Conservation (phyloP, 2,888 invertebrate species). For the Therioaphis trifolii region DNA sequence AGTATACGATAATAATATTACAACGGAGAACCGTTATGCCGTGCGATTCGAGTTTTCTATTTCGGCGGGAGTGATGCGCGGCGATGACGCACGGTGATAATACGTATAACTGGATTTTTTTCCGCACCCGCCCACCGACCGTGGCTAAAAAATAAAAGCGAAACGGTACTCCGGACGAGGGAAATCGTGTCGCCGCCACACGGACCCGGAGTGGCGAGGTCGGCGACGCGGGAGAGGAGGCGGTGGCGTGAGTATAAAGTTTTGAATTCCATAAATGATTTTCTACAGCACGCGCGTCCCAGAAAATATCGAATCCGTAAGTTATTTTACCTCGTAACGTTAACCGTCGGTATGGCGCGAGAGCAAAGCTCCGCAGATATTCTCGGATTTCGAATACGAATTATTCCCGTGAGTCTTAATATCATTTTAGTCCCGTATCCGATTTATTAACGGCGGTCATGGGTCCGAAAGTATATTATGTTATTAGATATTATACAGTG, state of each 20-base stretch:
- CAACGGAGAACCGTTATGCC: constrained; percentile 41
- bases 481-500: no score
- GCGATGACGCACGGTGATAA: background rate
- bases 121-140: background rate
- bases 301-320: background rate
- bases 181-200: background rate
- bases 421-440: no score
- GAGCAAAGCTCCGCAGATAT: no score
- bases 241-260: no score
- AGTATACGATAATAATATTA: constrained; percentile 30
- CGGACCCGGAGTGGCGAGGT: background rate
- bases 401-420: no score
- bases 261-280: background rate
- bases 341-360: background rate
- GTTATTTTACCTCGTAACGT: background rate
- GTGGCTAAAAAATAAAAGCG: background rate
- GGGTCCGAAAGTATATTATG: no score
- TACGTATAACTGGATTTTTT: background rate
- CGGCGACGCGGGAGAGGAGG: background rate
- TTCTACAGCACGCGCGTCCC: background rate
- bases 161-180: constrained; percentile 26
- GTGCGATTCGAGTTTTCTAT: constrained; percentile 43
- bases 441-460: no score
- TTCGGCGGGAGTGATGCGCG: constrained; percentile 22
- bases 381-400: no score